Evolutionary conservation across 2,113 vertebrate species (phyloP).

Genomic region (Lamprotornis superbus): DNA sequence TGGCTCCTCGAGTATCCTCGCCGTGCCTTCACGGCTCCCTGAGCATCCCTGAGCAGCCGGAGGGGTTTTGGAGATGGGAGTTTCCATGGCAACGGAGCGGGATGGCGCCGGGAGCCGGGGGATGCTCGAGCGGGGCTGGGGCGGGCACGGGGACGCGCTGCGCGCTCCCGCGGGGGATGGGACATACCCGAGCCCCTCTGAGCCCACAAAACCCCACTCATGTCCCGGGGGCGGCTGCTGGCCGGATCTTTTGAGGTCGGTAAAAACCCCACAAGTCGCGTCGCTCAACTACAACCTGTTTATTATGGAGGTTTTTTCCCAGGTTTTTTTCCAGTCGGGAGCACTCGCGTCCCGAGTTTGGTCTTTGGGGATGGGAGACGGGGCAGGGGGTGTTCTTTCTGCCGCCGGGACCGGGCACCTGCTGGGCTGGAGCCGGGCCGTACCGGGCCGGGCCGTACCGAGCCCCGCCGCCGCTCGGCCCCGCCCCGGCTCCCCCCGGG

Average conservation of each 20-base stretch:
- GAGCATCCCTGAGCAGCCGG: not conserved
- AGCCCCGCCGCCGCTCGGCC: not conserved
- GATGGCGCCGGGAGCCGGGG: not conserved
- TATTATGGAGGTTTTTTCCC: not conserved
- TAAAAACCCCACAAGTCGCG: rapidly evolving
- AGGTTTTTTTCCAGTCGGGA: not conserved
- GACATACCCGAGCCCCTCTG: not conserved
- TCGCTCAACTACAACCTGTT: not conserved
- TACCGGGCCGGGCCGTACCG: not conserved
- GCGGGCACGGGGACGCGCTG: not conserved
- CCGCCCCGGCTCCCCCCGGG: not conserved
- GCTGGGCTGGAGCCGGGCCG: not conserved
- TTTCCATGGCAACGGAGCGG: conserved; percentile 31
- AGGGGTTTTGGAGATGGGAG: not conserved
- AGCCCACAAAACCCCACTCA: too few species aligned
- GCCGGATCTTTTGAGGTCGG: not conserved
- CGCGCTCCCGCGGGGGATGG: not conserved
- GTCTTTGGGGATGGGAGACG: not conserved
- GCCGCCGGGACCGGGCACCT: not conserved
- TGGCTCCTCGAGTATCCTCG: not conserved
- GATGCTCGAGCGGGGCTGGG: not conserved
- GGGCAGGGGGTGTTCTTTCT: not conserved
- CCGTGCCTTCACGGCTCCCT: not conserved
- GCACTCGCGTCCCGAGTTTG: not conserved
- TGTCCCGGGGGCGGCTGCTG: rapidly evolving